A percentile compares a stretch with the other conserved stretches of the same genome.
Evolutionary conservation across 2,888 invertebrate genomes (phyloP).

Genomic region (Actias luna): DNA sequence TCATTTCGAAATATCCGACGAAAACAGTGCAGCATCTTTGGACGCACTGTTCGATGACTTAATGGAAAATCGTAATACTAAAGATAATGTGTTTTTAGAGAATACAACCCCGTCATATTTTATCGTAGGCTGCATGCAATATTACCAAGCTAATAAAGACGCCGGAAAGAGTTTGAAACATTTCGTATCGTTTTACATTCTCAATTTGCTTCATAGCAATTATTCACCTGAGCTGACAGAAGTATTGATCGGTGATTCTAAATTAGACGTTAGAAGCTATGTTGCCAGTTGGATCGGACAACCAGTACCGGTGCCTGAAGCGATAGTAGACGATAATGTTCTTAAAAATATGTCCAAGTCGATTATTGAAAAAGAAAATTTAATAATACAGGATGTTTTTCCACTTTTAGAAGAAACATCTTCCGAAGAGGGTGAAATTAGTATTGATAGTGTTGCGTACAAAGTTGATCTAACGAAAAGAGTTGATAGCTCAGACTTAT

Average conservation of each 20-base stretch:
- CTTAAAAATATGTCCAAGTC: conserved; percentile 65
- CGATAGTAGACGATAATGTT: conserved; percentile 50
- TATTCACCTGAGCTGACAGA: conserved; percentile 76
- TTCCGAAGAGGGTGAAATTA: conserved; percentile 44
- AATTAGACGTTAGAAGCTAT: conserved; percentile 73
- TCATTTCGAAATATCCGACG: conserved; percentile 62
- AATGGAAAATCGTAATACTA: conserved; percentile 56
- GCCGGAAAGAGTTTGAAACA: conserved; percentile 61
- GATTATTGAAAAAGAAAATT: conserved; percentile 57
- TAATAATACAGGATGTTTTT: conserved; percentile 56
- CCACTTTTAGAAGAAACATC: conserved; percentile 43
- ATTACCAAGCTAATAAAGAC: conserved; percentile 54
- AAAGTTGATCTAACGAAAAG: conserved; percentile 41
- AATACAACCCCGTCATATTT: conserved; percentile 69
- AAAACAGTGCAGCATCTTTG: conserved; percentile 50
- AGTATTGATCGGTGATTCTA: conserved; percentile 70
- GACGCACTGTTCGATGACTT: conserved; percentile 66
- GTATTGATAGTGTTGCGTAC: conserved; percentile 42
- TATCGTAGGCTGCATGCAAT: conserved; percentile 69
- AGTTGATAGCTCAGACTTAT: conserved; percentile 60
- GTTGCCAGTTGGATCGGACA: conserved; percentile 73
- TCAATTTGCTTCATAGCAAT: conserved; percentile 84
- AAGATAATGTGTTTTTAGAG: conserved; percentile 60
- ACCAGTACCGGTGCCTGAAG: conserved; percentile 53
- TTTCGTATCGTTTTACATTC: conserved; percentile 65